Conservation (phyloP, 2,113 vertebrate genomes). For the Colius striatus region DNA sequence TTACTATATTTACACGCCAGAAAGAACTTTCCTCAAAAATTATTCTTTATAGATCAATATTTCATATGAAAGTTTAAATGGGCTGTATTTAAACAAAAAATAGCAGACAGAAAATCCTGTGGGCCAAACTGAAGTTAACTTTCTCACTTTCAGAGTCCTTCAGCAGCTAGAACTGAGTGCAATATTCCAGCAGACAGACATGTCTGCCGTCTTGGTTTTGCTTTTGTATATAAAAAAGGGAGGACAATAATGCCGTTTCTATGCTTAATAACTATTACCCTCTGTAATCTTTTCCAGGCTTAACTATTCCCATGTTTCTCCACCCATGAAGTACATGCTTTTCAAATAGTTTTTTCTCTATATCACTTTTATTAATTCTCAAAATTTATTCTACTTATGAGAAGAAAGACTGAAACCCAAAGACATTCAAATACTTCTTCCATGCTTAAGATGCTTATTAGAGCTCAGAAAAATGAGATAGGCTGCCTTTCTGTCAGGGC, state of each 20-base stretch:
- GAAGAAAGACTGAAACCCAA: not conserved
- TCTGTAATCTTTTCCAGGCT: not conserved
- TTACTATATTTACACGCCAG: not conserved
- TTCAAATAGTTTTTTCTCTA: not conserved
- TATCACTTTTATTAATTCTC: not conserved
- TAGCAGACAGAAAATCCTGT: not conserved
- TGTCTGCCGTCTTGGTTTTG: not conserved
- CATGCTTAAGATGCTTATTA: not conserved
- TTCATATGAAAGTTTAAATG: not conserved
- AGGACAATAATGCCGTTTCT: not conserved
- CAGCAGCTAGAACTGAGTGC: not conserved
- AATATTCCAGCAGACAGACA: not conserved
- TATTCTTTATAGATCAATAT: not conserved
- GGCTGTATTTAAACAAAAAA: not conserved
- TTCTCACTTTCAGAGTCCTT: not conserved
- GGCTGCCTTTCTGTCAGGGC: not conserved
- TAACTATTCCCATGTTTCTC: not conserved
- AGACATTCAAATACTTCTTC: not conserved
- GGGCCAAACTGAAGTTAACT: not conserved
- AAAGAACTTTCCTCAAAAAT: not conserved
- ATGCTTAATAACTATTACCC: not conserved
- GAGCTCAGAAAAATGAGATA: not conserved
- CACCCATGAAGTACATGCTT: not conserved
- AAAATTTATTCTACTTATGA: not conserved
- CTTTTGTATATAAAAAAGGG: not conserved